Evolutionary conservation across 2,888 invertebrate species (phyloP), one percentile per base, ranked within the genome.

Genomic region (Monoplex corrugatus): DNA sequence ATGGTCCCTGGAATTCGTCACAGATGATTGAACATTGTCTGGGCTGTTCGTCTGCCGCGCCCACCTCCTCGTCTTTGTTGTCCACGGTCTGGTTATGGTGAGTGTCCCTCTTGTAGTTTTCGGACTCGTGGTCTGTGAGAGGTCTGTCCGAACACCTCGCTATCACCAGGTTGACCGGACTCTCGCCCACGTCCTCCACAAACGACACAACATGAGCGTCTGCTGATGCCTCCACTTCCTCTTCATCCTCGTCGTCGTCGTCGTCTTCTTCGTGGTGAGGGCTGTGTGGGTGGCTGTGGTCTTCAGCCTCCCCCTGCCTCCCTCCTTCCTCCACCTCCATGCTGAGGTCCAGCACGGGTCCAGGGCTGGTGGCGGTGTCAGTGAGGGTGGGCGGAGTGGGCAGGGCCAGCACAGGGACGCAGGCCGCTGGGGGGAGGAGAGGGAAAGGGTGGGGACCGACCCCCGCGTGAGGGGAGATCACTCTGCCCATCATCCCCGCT

Each of bases 311-410:
- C 28, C 28, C 8, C n/a, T 38, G 16, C 43, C 50, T 35, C 50
- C 50, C 5, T 45, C 35, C 44, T 50, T 35, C 16, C 38, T 35
- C 40, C 35, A 35, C 19, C 13, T 50, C 50, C 57, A 86, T 6
- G 50, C 63, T 68, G 86, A 68, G 68, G 68, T 86, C 83, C 86
- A 85, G 57, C 43, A 86, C 68, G 32, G 86, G 86, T 3, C 85
- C 88, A 3, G 91, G 91, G 35, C 91, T 91, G 72, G 91, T 91
- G 86, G 91, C 91, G 6, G 89, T 87, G 89, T 91, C 91, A 16
- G 89, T 91, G 32, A 91, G 88, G 44, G 75, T 87, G 2, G 91
- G 89, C 35, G 84, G 38, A 35, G 35, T 40, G 45, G 78, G 38
- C 3, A 78, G 45, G 50, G 87, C n/a, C 38, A 40, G 0, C 19